Conservation (phyloP, 2,113 vertebrate genomes). For the Pseudopodoces humilis region DNA sequence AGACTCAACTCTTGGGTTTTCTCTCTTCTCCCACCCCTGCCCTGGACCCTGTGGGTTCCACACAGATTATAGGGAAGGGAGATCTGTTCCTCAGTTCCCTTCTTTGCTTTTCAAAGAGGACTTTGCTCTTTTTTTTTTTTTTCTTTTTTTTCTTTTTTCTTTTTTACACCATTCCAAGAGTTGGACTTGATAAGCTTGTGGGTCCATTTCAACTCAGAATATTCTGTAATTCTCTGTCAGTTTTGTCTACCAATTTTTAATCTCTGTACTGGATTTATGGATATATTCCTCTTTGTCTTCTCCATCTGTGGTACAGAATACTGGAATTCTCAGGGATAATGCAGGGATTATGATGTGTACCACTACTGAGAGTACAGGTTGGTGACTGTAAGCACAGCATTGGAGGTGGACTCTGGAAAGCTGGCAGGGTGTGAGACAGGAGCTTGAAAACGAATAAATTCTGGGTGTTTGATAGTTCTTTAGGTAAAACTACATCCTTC, state of each 20-base stretch:
- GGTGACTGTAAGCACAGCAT: background rate
- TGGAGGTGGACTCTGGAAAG: background rate
- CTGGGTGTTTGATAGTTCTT: background rate
- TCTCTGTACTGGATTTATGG: background rate
- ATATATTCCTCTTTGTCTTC: background rate
- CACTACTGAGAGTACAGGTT: background rate
- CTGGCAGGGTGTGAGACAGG: background rate
- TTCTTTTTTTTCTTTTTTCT: background rate
- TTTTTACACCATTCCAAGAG: background rate
- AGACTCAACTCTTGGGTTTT: background rate
- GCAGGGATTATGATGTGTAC: background rate
- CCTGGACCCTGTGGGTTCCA: background rate
- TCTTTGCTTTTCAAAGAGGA: background rate
- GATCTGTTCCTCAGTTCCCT: background rate
- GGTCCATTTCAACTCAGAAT: background rate
- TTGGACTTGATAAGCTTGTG: background rate
- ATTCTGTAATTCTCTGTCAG: background rate
- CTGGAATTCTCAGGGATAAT: background rate
- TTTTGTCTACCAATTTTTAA: background rate
- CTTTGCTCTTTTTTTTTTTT: background rate
- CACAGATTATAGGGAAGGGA: background rate
- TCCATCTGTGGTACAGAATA: background rate
- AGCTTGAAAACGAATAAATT: background rate
- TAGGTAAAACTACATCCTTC: background rate
- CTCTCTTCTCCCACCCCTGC: background rate